Conservation (phyloP, 2,797 vertebrate genomes). For the Mormyrus proboscirostris region DNA sequence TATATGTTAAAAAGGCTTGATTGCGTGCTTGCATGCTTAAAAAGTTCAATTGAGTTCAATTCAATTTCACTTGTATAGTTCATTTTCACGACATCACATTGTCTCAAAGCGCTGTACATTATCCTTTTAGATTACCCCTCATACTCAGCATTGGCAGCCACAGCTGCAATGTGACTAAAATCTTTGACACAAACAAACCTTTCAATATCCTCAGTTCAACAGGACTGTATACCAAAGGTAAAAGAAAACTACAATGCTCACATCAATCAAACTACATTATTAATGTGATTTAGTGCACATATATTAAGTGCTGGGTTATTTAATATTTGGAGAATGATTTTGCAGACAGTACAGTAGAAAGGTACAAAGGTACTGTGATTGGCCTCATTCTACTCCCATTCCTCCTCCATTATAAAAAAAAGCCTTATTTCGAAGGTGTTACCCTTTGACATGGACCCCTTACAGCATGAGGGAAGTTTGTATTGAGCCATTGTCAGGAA, state of each 20-base stretch:
- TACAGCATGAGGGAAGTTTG: not conserved
- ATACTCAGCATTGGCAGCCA: not conserved
- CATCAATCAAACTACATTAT: not conserved
- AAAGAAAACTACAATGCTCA: not conserved
- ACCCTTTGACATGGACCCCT: not conserved
- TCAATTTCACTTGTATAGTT: not conserved
- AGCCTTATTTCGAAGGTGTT: not conserved
- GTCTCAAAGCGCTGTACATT: not conserved
- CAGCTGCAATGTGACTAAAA: not conserved
- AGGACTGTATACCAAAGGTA: not conserved
- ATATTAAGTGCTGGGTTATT: not conserved
- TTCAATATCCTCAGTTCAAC: not conserved
- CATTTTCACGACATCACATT: not conserved
- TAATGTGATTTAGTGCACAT: conserved; percentile 6
- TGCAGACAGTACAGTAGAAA: not conserved
- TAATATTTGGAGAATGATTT: not conserved
- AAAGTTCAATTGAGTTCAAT: not conserved
- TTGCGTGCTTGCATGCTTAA: not conserved
- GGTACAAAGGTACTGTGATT: not conserved
- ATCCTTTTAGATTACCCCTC: not conserved
- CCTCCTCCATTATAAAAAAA: not conserved
- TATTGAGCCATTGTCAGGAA: not conserved
- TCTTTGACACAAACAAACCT: not conserved
- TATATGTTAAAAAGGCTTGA: not conserved
- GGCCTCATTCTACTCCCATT: not conserved